These are phyloP conservation scores for Coendou prehensilis DNA, from an alignment of 2,797 vertebrate genomes.

Conservation along the genomic window DNA sequence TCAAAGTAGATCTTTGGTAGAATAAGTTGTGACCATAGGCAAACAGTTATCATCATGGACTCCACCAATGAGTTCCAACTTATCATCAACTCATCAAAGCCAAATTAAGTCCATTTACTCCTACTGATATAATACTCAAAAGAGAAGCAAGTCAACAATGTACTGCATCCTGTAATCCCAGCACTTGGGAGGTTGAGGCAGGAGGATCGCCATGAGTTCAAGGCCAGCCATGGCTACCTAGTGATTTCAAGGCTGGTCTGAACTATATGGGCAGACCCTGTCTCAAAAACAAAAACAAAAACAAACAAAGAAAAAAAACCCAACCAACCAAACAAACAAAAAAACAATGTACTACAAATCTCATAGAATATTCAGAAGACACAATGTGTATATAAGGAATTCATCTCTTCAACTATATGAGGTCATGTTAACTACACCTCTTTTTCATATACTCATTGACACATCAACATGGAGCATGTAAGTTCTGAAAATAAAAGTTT, in stretches of 20 bases:
- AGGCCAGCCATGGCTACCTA: not conserved
- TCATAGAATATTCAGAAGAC: not conserved
- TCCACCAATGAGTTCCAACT: not conserved
- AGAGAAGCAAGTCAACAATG: not conserved
- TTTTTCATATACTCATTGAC: not conserved
- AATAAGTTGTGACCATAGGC: slow-evolving; percentile 1
- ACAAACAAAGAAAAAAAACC: not conserved
- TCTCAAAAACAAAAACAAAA: too few species aligned
- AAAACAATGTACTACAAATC: not conserved
- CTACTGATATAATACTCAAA: not conserved
- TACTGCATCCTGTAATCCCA: not conserved
- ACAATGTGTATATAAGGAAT: not conserved
- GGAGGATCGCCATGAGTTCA: not conserved
- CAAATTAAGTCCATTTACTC: not conserved
- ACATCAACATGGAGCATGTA: not conserved
- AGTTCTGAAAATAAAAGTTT: not conserved
- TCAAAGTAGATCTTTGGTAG: not conserved
- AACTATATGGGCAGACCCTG: too few species aligned
- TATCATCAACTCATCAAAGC: not conserved
- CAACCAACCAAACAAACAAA: not conserved
- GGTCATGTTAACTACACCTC: not conserved
- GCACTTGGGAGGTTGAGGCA: not conserved
- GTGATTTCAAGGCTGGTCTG: not conserved
- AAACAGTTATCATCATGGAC: not conserved
- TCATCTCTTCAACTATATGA: not conserved